Evolutionary conservation across 1,140 invertebrate genomes (phyloP), one percentile per base, ranked within the genome.

Genomic region (Archivesica marissinica): DNA sequence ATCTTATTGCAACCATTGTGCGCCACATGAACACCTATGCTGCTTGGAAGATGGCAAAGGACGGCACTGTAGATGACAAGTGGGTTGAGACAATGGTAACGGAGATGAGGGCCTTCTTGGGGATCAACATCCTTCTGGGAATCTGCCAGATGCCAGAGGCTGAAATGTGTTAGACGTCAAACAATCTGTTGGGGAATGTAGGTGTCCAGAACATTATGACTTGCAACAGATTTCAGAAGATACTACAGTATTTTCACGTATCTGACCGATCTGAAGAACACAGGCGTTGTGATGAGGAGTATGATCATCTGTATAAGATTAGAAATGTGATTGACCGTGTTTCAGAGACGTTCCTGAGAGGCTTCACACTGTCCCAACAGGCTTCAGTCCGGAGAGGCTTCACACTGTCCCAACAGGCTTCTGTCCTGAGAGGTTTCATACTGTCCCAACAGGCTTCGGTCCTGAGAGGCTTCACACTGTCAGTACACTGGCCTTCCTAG

Each of bases 211-310:
- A 85, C n/a, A 52, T 76, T 0, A 87, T 87, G 83, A 75, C 79
- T 3, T 41, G 66, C 2, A 59, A 56, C 44, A 61, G 77, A 25
- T 89, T 76, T 64, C 44, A 88, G 41, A 89, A 89, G 66, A 72
- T 89, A 20, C 78, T 33, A 0, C 80, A 90, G 72, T 89, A 87
- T 72, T 86, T 90, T 44, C 89, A 88, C 35, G 30, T 86, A 70
- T 78, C 75, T 3, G 38, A 88, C 74, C 72, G 68, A 11, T 20
- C 54, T 30, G 56, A n/a, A 0, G 54, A 84, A 41, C 56, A 59
- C 6, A 15, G 20, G 15, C 66, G 50, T 15, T 78, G 70, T 20
- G 35, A 84, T 1, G 15, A 39, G 15, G 66, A 59, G 15, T 54
- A 76, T 44, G 38, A 78, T 56, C n/a, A 33, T 4, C 52, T 78